A percentile compares a stretch with the other conserved stretches of the same genome.
phyloP scores from a whole-genome alignment of 2,888 invertebrate genomes.

The Dasysyrphus albostriatus region DNA sequence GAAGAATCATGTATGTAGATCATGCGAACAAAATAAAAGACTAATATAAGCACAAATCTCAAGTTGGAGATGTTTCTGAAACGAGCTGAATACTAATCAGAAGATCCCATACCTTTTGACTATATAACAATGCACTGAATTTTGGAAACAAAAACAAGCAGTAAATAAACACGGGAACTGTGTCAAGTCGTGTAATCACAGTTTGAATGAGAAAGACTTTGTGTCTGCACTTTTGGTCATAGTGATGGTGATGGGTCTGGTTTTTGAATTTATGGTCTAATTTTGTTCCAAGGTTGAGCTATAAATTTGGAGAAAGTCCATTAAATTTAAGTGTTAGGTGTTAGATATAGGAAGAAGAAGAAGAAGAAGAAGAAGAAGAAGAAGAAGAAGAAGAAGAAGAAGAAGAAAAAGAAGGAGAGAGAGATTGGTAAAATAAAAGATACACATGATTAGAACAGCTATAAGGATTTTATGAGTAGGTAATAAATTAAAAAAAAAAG shows the following conservation, averaged over 20 bases:
- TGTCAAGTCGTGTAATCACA: constrained; percentile 50
- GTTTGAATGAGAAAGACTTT: constrained; percentile 30
- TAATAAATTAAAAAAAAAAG: constrained; percentile 48
- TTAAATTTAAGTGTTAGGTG: constrained; percentile 71
- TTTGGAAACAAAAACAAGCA: constrained; percentile 24
- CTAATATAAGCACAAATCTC: constrained; percentile 1
- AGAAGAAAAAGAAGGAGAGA: too few species aligned
- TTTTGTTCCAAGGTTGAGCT: constrained; percentile 38
- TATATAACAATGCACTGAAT: constrained; percentile 25
- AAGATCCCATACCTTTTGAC: background rate
- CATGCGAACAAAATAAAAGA: constrained; percentile 7
- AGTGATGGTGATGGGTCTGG: background rate
- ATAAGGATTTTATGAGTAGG: constrained; percentile 53
- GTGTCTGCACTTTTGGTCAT: constrained; percentile 1
- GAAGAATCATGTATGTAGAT: constrained; percentile 43
- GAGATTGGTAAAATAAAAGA: constrained; percentile 52
- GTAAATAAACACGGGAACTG: constrained; percentile 38
- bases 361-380: too few species aligned
- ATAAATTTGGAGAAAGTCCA: constrained; percentile 73
- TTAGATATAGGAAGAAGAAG: background rate
- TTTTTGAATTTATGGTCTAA: constrained; percentile 30
- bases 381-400: too few species aligned
- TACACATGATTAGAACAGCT: constrained; percentile 63
- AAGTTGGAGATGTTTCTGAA: constrained; percentile 8
- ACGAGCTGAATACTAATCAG: constrained; percentile 58